Base-by-base conservation (phyloP, 2,113 vertebrate genomes). In the Camelus dromedarius region DNA sequence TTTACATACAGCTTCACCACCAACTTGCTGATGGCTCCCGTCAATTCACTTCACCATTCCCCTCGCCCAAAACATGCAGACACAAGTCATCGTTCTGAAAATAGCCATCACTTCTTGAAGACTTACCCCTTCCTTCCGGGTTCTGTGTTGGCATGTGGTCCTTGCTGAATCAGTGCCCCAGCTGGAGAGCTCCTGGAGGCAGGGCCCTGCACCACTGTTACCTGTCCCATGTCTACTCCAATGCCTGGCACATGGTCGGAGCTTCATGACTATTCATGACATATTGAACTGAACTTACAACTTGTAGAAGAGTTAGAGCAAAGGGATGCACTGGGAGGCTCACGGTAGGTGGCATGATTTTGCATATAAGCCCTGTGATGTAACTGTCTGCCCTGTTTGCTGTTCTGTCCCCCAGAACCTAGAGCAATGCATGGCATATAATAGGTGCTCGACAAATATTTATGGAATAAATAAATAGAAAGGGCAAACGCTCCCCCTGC, bases 401-500 rank as follows among this genome's bases (percentile, higher is more conserved):
- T 3, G 10, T 20, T 10, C 72, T n/a, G 2, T 13, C 58, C 22
- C 24, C 28, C 1, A 26, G 91, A 64, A 32, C 10, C 30, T 15
- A 20, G 72, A 28, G 15, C 9, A 5, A 72, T 5, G 22, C 12
- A 16, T 0, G 28, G 48, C 48, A 16, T 3, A 8, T 7, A 4
- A 30, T 12, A 13, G 62, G n/a, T 13, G 26, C 48, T 8, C 30
- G 16, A 5, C 1, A 26, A 30, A 8, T 30, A 69, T 6, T 46
- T 76, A 30, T 11, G 20, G 24, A 28, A 56, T 42, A 66, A 24
- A 13, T 16, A 16, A 18, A 3, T 24, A 19, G 52, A 80, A 60
- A 42, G 75, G 22, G 4, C 38, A 13, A 0, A 1, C 0, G 1
- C 14, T 19, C 5, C 66, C 46, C n/a, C 3, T 5, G 46, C 16